These are phyloP conservation scores for Penaeus chinensis DNA, from an alignment of 1,140 invertebrate genomes.

Conservation along the genomic window DNA sequence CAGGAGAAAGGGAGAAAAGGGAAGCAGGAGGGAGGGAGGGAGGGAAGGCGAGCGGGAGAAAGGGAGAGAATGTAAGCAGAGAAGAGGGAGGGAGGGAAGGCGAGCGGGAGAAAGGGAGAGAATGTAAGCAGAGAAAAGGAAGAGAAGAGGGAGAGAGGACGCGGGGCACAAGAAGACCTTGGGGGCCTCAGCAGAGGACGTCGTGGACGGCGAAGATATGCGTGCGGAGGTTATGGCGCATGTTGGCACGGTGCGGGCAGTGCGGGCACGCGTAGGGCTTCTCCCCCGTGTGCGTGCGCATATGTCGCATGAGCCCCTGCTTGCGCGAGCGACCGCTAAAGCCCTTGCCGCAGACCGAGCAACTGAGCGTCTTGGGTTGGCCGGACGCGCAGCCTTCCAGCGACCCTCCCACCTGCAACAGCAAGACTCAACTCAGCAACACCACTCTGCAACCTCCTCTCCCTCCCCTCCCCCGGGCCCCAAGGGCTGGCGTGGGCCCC, in stretches of 20 bases:
- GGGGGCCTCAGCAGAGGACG: conserved; percentile 30
- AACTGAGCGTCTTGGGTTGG: conserved; percentile 23
- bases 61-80: too few relatives aligned
- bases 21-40: too few relatives aligned
- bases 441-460: too few relatives aligned
- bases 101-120: too few relatives aligned
- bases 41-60: too few relatives aligned
- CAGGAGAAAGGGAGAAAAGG: too few relatives aligned
- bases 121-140: too few relatives aligned
- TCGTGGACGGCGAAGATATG: conserved; percentile 54
- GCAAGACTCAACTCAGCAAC: conserved; percentile 40
- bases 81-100: too few relatives aligned
- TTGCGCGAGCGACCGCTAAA: conserved; percentile 79
- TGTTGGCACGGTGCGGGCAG: conserved; percentile 65
- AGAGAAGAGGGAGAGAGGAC: background rate
- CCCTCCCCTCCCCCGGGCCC: too few relatives aligned
- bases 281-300: conserved; percentile 68
- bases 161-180: background rate
- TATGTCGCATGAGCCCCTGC: conserved; percentile 76
- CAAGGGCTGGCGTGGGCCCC: too few relatives aligned
- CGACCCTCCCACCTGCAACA: conserved; percentile 43
- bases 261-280: conserved; percentile 66
- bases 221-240: conserved; percentile 55
- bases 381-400: background rate
- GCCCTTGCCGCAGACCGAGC: conserved; percentile 76